A percentile compares a stretch with the other conserved stretches of the same genome.
Evolutionary conservation across 1,140 invertebrate genomes (phyloP).

Genomic region (Yoshiicerus persimilis): DNA sequence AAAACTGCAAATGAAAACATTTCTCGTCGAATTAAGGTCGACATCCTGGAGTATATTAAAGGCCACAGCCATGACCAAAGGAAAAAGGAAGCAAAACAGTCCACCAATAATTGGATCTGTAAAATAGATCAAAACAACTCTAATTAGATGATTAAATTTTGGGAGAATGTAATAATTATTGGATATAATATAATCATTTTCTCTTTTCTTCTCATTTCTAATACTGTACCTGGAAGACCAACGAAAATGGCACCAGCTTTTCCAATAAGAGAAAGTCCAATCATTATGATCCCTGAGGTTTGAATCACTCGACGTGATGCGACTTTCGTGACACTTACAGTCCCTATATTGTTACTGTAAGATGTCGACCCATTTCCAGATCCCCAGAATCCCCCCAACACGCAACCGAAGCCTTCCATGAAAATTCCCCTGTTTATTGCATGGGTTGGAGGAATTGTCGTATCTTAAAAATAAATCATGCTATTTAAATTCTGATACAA

Average conservation of each 20-base stretch:
- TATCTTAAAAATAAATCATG: constrained; percentile 58
- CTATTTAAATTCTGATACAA: not conserved
- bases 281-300: constrained; percentile 73
- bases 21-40: constrained; percentile 75
- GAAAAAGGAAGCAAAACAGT: constrained; percentile 36
- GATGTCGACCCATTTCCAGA: constrained; percentile 64
- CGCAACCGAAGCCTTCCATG: constrained; percentile 78
- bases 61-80: constrained; percentile 64
- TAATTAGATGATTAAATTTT: not conserved
- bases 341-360: constrained; percentile 85
- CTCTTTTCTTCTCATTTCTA: constrained; percentile 60
- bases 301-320: constrained; percentile 66
- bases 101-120: constrained; percentile 21
- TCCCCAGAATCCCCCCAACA: constrained; percentile 72
- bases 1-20: constrained; percentile 82
- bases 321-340: constrained; percentile 55
- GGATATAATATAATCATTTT: not conserved
- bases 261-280: constrained; percentile 75
- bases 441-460: constrained; percentile 76
- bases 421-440: constrained; percentile 74
- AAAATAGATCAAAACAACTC: not conserved
- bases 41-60: constrained; percentile 71
- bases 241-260: constrained; percentile 84
- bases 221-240: constrained; percentile 66
- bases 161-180: too few species aligned